A percentile compares a stretch with the other conserved stretches of the same genome.
Conservation (phyloP, 2,797 vertebrate species). For the Trichosurus vulpecula region DNA sequence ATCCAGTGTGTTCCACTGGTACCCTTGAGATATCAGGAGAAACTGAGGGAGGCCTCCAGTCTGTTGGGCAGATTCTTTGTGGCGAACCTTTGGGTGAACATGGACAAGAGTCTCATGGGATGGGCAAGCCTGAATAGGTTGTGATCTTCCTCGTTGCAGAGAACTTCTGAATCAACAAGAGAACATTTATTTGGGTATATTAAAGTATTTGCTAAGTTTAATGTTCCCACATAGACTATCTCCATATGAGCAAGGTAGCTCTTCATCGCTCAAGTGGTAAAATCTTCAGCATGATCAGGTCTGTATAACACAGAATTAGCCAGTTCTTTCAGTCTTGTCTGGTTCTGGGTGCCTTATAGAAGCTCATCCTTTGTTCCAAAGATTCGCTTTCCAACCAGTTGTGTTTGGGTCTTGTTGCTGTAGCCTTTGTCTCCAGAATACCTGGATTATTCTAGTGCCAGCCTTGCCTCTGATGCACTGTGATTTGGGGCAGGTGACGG, state of each 20-base stretch:
- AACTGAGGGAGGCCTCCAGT: neutral
- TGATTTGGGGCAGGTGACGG: slow-evolving; percentile 51
- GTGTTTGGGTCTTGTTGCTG: slow-evolving; percentile 42
- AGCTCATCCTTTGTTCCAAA: neutral
- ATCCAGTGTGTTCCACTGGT: neutral
- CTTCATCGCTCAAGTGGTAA: neutral
- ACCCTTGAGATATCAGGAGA: neutral
- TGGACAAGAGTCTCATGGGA: neutral
- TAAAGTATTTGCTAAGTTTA: neutral
- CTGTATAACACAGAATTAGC: neutral
- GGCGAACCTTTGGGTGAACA: neutral
- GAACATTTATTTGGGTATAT: neutral
- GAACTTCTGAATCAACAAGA: neutral
- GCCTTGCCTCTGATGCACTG: slow-evolving; percentile 17
- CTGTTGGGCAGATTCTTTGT: neutral
- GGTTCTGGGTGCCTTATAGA: neutral
- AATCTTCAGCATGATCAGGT: neutral
- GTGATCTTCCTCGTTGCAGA: neutral
- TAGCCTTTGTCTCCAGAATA: slow-evolving; percentile 54
- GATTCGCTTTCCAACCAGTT: slow-evolving; percentile 43
- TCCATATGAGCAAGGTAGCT: neutral
- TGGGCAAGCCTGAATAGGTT: neutral
- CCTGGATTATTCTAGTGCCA: slow-evolving; percentile 58
- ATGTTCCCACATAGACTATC: neutral
- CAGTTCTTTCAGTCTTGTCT: neutral